Base-by-base conservation (phyloP, 2,797 vertebrate species). In the Cyclopterus lumpus region DNA sequence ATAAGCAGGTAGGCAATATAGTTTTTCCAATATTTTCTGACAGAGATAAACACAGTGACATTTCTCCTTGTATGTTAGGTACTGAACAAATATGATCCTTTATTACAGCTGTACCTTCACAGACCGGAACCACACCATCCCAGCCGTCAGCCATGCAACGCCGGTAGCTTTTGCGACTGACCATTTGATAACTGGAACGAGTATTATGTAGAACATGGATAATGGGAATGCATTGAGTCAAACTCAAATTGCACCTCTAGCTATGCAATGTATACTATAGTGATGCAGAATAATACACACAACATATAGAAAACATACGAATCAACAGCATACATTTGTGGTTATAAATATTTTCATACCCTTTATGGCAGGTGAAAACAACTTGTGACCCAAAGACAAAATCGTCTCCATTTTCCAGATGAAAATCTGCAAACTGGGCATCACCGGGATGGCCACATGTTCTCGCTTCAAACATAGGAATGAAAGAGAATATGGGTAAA, bases 361-460 rank as follows among this genome's bases (percentile, higher is more conserved):
- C 95, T 73, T 36, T 77, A 0, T 89, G 82, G 79, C 95, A 95
- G 36, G 61, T 88, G 69, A 93, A 95, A 24, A 60, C 2, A 44
- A 95, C 93, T 70, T 79, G 20, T 57, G 92, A 91, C 48, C 93
- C 94, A 84, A 94, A 95, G 51, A 94, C 92, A 89, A 91, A 95
- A 75, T 95, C 94, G 0, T 73, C 15, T 60, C 85, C 93, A 0
- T 0, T 0, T 15, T 0, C 28, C 55, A 95, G 89, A 0, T 7
- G 8, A 48, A 95, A 95, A 26, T 94, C 87, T 14, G 90, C 92
- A 88, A 90, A 91, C 64, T 58, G 40, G 7, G 86, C 73, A 3
- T 95, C 93, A 0, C 93, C 94, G 0, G 95, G 94, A 26, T 94
- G 93, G 49, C 93, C 93, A 32, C 95, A 95, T 36, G 86, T 48